A percentile compares a stretch with the other conserved stretches of the same genome.
These are phyloP conservation scores for Dendrocincla tyrannina DNA, from an alignment of 2,797 vertebrate species.

Conservation along the genomic window DNA sequence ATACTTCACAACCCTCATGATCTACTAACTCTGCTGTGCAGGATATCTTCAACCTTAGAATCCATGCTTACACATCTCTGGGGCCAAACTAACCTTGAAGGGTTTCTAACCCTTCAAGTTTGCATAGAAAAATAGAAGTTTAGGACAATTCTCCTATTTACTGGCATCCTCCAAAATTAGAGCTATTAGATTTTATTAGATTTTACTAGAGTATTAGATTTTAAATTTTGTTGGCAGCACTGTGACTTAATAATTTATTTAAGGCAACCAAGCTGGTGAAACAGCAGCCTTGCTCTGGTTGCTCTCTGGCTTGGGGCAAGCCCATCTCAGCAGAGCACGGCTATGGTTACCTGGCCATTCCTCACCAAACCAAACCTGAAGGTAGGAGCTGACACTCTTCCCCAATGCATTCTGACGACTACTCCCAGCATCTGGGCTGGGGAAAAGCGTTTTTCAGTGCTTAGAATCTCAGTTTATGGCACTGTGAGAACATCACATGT, in stretches of 20 bases:
- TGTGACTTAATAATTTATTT: background rate
- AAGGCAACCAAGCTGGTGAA: background rate
- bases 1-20: background rate
- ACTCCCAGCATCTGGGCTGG: background rate
- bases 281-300: background rate
- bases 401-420: background rate
- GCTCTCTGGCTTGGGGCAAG: background rate
- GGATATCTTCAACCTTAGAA: background rate
- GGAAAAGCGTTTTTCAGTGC: background rate
- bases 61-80: background rate
- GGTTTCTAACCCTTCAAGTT: background rate
- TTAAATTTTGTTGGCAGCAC: background rate
- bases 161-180: background rate
- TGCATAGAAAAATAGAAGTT: background rate
- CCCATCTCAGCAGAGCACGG: rapidly evolving
- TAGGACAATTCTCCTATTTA: background rate
- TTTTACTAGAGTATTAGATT: background rate
- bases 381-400: background rate
- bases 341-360: background rate
- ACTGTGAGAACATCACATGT: rapidly evolving
- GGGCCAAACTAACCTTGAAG: background rate
- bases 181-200: background rate
- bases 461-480: rapidly evolving
- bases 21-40: background rate
- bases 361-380: background rate